A percentile compares a stretch with the other conserved stretches of the same genome.
Evolutionary conservation across 2,888 invertebrate species (phyloP).

Genomic region (Euzophera pinguis): DNA sequence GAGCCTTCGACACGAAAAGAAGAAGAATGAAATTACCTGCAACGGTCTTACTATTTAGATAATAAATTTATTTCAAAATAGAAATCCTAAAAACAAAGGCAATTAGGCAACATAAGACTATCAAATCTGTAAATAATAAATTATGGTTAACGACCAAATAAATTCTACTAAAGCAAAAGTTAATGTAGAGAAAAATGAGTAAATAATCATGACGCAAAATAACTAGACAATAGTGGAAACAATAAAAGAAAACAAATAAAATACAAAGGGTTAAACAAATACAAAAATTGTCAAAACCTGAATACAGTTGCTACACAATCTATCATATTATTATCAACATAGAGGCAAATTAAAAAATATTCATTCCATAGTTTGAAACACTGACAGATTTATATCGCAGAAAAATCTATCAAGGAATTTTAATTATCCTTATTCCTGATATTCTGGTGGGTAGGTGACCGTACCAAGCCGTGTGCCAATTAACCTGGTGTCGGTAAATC

Average conservation of each 20-base stretch:
- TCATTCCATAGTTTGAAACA: neutral
- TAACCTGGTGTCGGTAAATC: conserved; percentile 19
- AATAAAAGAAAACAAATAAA: neutral
- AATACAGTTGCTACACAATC: neutral
- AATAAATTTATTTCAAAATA: no score
- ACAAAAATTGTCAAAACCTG: neutral
- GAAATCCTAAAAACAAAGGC: no score
- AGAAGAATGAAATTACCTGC: no score
- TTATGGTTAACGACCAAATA: no score
- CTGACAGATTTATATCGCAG: neutral
- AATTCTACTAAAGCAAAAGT: no score
- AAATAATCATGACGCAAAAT: neutral
- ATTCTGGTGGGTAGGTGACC: neutral
- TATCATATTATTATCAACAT: neutral
- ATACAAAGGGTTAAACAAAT: neutral
- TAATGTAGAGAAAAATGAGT: no score
- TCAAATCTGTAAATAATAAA: no score
- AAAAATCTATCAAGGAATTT: neutral
- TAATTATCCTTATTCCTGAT: conserved; percentile 1
- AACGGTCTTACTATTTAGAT: no score
- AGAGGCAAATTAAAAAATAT: neutral
- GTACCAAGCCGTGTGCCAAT: conserved; percentile 10
- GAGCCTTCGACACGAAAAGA: no score
- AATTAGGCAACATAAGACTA: no score
- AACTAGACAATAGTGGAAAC: neutral